A percentile compares a stretch with the other conserved stretches of the same genome.
Conservation (phyloP, 2,888 invertebrate genomes). For the Tribolium freemani region DNA sequence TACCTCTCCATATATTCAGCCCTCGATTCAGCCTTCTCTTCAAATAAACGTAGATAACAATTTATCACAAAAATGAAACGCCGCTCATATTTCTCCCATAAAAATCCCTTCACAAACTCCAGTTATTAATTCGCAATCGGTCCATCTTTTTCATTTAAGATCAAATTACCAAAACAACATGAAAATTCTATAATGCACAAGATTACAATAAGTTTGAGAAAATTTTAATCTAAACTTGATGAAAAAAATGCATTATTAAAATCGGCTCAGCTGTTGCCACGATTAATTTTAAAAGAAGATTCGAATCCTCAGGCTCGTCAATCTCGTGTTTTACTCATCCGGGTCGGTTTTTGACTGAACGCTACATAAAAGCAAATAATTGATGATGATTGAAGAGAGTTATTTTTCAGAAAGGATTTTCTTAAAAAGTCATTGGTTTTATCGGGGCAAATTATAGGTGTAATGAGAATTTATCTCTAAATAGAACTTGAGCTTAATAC, state of each 20-base stretch:
- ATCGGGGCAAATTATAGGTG: too few relatives aligned
- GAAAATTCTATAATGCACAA: background rate
- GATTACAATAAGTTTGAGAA: background rate
- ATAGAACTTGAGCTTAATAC: background rate
- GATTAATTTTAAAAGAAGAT: constrained; percentile 1
- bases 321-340: background rate
- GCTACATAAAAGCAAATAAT: too few relatives aligned
- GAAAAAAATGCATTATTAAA: constrained; percentile 10
- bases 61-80: background rate
- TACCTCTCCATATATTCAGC: background rate
- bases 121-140: too few relatives aligned
- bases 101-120: background rate
- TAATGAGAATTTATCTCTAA: background rate
- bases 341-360: background rate
- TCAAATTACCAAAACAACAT: background rate
- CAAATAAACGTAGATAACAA: background rate
- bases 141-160: background rate
- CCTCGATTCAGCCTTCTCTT: background rate
- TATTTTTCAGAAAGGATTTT: too few relatives aligned
- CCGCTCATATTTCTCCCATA: background rate
- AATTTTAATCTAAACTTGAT: background rate
- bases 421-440: too few relatives aligned
- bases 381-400: too few relatives aligned
- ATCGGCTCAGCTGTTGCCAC: background rate
- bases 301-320: background rate